Evolutionary conservation across 2,888 invertebrate genomes (phyloP), one percentile per base, ranked within the genome.

Genomic region (Pyrrhia umbra): DNA sequence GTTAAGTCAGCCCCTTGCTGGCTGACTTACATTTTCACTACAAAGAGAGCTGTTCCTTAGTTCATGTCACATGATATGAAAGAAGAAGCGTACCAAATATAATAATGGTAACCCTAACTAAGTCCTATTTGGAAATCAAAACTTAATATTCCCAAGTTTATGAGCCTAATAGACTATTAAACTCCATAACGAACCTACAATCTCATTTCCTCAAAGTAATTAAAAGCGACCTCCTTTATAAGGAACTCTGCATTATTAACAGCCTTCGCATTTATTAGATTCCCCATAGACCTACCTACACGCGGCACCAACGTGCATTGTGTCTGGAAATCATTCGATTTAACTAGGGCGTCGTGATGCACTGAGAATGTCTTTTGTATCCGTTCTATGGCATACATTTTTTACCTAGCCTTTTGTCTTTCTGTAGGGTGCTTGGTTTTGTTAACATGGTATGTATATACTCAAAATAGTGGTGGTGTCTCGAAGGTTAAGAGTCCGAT

Each of bases 211-310:
- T 69, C 34, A 37, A 45, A 40, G 42, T 75, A 68, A 75, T 75
- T 72, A 68, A 68, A 71, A 67, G n/a, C 55, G 58, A 75, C 69
- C 58, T 75, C 54, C 16, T 6, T 39, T 34, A 46, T 51, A 68
- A 13, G 62, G 75, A 21, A 56, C 21, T 42, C 13, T 46, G 21
- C 46, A 43, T 62, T 61, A 74, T 39, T 42, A 18, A 34, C 45
- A 55, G 20, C 75, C 62, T 72, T 75, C 71, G 10, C 54, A 58
- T 58, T 74, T 43, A 72, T 62, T 55, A 39, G 50, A 74, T 74
- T 72, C 50, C 61, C 61, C 25, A 40, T 43, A 74, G 45, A 58
- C 40, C 15, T 6, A 9, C 13, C 10, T 56, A 46, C 46, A 68
- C 21, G 45, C 5, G 9, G 23, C 50, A 37, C 23, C 6, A 16